Conservation (phyloP, 2,797 vertebrate genomes). For the Coreius guichenoti region DNA sequence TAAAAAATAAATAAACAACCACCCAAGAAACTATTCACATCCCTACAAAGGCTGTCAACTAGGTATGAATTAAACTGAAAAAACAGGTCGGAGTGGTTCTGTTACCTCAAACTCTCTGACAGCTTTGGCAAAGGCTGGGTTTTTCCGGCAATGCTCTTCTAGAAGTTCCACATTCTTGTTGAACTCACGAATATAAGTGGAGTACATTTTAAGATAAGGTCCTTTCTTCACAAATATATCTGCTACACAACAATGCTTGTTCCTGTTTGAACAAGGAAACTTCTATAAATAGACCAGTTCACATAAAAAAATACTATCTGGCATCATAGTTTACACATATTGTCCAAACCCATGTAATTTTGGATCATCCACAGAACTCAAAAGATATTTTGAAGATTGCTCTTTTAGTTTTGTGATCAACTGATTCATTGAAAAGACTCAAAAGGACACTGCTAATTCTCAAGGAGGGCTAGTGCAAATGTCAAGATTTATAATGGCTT, state of each 20-base stretch:
- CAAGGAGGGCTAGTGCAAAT: not conserved
- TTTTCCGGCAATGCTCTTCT: conserved; percentile 94
- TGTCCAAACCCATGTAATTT: not conserved
- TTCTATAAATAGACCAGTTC: not conserved
- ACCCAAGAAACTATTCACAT: not conserved
- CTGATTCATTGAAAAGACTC: not conserved
- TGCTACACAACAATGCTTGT: conserved; percentile 85
- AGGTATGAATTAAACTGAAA: conserved; percentile 32
- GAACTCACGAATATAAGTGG: conserved; percentile 95
- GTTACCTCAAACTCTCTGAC: conserved; percentile 94
- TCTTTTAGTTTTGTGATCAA: not conserved
- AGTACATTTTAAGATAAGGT: conserved; percentile 98
- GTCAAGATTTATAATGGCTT: not conserved
- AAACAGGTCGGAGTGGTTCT: conserved; percentile 65
- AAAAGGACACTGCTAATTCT: not conserved
- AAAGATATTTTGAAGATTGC: not conserved
- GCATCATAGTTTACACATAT: not conserved
- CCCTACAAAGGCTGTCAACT: not conserved
- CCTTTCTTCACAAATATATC: conserved; percentile 98
- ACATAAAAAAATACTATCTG: not conserved
- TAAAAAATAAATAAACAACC: not conserved
- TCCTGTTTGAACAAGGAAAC: conserved; percentile 75
- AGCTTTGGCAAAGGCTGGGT: conserved; percentile 83
- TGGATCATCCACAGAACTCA: not conserved
- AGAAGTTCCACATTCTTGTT: conserved; percentile 93